These are phyloP conservation scores for Pterostichus niger DNA, from an alignment of 2,888 invertebrate genomes.

Conservation along the genomic window DNA sequence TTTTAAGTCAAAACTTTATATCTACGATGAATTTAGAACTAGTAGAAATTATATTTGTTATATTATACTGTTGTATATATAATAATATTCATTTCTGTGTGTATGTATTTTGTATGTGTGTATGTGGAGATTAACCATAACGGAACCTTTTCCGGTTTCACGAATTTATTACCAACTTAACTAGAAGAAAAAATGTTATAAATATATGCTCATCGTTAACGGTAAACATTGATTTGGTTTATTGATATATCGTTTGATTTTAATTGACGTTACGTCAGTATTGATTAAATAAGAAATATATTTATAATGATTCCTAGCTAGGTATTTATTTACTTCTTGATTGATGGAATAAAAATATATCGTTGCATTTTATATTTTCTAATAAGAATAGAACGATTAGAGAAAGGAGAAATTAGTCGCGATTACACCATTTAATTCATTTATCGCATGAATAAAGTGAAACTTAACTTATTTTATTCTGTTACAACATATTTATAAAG, in stretches of 20 bases:
- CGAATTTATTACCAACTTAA: background rate
- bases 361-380: no score
- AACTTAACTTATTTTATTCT: background rate
- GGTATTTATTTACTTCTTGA: no score
- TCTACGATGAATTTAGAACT: no score
- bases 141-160: slow-evolving; percentile 27
- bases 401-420: background rate
- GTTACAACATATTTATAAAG: no score
- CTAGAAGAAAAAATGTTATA: slow-evolving; percentile 3
- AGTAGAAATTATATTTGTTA: no score
- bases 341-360: no score
- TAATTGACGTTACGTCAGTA: slow-evolving; percentile 2
- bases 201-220: slow-evolving; percentile 7
- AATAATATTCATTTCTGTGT: background rate
- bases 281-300: no score
- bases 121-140: slow-evolving; percentile 13
- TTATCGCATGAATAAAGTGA: background rate
- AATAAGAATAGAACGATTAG: background rate
- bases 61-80: background rate
- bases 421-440: background rate
- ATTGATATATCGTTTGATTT: slow-evolving; percentile 19
- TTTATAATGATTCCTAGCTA: no score
- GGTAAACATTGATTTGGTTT: slow-evolving; percentile 5
- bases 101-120: background rate
- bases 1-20: no score